Evolutionary conservation across 2,888 invertebrate genomes (phyloP).

Genomic region (Cephus pygmeus): DNA sequence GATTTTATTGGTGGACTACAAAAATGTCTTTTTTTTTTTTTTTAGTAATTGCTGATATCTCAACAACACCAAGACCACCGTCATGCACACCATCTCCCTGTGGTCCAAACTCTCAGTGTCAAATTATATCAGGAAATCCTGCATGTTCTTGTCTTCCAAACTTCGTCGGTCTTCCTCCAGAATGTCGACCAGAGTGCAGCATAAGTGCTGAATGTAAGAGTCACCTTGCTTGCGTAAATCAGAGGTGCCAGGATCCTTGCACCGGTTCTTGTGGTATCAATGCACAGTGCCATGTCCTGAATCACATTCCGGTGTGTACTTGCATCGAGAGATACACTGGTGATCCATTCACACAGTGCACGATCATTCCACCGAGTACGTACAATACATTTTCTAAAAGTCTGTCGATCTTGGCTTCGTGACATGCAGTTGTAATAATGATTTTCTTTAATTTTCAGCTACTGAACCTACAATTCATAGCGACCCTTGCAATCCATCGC

Average conservation of each 20-base stretch:
- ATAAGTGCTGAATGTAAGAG: conserved; percentile 84
- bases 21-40: conserved; percentile 23
- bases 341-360: conserved; percentile 84
- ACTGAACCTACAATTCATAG: conserved; percentile 49
- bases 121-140: conserved; percentile 77
- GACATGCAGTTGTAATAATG: background rate
- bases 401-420: background rate
- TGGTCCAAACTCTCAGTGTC: conserved; percentile 85
- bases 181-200: conserved; percentile 83
- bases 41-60: conserved; percentile 43
- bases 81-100: conserved; percentile 87
- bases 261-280: conserved; percentile 85
- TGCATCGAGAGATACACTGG: conserved; percentile 81
- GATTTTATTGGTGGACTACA: background rate
- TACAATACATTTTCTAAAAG: background rate
- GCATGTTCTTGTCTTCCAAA: conserved; percentile 84
- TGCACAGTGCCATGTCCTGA: conserved; percentile 81
- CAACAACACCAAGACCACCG: conserved; percentile 75
- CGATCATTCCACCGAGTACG: conserved; percentile 67
- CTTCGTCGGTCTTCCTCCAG: conserved; percentile 82
- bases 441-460: conserved; percentile 15
- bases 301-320: conserved; percentile 84
- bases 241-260: conserved; percentile 85
- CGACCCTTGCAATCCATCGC: conserved; percentile 74
- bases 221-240: conserved; percentile 80